phyloP scores from a whole-genome alignment of 1,140 invertebrate species.

The Chlorops oryzae region DNA sequence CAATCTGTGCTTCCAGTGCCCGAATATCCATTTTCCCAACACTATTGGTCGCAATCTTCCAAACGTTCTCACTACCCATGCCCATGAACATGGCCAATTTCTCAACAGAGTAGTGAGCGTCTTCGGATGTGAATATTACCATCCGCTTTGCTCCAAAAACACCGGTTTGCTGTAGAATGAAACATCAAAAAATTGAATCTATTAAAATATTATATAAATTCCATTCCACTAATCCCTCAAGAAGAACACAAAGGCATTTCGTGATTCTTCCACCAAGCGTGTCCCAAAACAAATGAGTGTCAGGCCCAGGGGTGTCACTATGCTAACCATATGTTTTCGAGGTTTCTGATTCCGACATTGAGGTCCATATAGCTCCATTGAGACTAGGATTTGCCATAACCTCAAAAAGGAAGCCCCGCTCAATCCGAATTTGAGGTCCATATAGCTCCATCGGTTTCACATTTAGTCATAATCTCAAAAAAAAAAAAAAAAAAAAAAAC shows the following conservation, averaged over 20 bases:
- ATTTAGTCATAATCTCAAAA: neutral
- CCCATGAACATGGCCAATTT: slow-evolving; percentile 76
- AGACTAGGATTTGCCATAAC: no score
- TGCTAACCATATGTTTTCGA: no score
- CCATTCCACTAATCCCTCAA: no score
- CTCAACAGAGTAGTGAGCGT: slow-evolving; percentile 92
- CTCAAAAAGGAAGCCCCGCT: no score
- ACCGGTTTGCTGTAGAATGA: slow-evolving; percentile 57
- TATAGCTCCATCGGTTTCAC: no score
- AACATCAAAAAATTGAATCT: neutral
- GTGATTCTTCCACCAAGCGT: no score
- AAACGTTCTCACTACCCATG: slow-evolving; percentile 72
- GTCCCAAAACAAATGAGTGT: no score
- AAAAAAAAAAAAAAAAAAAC: neutral
- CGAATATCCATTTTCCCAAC: slow-evolving; percentile 70
- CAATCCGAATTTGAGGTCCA: no score
- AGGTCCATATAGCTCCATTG: no score
- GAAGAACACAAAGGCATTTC: no score
- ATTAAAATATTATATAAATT: slow-evolving; percentile 1
- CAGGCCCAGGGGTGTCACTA: no score
- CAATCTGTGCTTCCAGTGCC: slow-evolving; percentile 67
- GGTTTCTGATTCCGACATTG: no score
- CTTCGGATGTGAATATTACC: slow-evolving; percentile 76
- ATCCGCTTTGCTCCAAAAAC: slow-evolving; percentile 60
- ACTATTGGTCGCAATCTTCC: slow-evolving; percentile 62